A percentile compares a stretch with the other conserved stretches of the same genome.
phyloP scores from a whole-genome alignment of 2,113 vertebrate genomes.

The Hylia prasina region DNA sequence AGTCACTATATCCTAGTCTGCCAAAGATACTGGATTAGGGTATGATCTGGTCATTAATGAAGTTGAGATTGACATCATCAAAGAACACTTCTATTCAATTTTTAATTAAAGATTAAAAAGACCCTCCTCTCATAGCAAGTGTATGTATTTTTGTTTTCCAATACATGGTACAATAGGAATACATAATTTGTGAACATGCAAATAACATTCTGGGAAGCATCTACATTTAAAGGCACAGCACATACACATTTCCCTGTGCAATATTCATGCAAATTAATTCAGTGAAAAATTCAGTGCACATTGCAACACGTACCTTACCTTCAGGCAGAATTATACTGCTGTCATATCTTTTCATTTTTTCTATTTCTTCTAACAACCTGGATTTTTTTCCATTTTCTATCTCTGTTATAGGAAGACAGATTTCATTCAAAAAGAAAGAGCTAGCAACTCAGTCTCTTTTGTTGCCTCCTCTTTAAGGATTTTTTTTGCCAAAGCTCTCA shows the following conservation, averaged over 20 bases:
- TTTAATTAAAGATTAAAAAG: constrained; percentile 29
- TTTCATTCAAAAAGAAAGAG: background rate
- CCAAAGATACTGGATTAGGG: background rate
- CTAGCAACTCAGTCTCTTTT: background rate
- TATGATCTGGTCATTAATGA: constrained; percentile 22
- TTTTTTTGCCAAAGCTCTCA: background rate
- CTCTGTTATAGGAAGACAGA: background rate
- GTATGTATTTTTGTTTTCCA: constrained; percentile 23
- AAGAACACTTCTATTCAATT: background rate
- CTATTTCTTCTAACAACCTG: background rate
- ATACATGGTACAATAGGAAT: background rate
- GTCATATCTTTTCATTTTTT: background rate
- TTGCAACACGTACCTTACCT: constrained; percentile 29
- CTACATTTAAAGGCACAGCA: constrained; percentile 42
- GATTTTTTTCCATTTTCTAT: background rate
- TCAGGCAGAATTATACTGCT: constrained; percentile 36
- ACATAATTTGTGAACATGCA: constrained; percentile 16
- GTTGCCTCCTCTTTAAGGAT: background rate
- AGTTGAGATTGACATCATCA: constrained; percentile 12
- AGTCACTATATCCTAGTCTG: constrained; percentile 31
- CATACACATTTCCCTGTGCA: background rate
- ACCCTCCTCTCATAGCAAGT: background rate
- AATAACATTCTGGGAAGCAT: constrained; percentile 3
- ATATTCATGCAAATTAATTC: constrained; percentile 56
- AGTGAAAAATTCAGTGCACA: constrained; percentile 30